Evolutionary conservation across 2,888 invertebrate genomes (phyloP).

Genomic region (Phymatocera aterrima): DNA sequence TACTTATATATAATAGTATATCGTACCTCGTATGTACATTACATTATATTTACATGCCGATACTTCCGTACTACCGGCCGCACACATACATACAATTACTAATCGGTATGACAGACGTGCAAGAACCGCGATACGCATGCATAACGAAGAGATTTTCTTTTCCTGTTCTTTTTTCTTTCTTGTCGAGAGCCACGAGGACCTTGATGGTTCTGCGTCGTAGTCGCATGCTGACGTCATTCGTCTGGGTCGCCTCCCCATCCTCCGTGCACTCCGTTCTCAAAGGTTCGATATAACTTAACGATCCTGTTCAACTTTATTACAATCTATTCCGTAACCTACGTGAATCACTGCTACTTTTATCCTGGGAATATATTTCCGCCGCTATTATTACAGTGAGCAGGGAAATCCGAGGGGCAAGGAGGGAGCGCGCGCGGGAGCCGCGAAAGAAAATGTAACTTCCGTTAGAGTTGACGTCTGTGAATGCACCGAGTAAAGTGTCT

Average conservation of each 20-base stretch:
- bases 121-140: not conserved
- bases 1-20: not conserved
- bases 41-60: slow-evolving; percentile 1
- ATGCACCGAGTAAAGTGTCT: not conserved
- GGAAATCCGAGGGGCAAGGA: not conserved
- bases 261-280: not conserved
- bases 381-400: not conserved
- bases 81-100: not conserved
- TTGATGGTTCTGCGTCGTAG: not conserved
- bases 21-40: not conserved
- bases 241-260: not conserved
- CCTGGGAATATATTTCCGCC: not conserved
- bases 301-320: slow-evolving; percentile 17
- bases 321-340: not conserved
- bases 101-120: not conserved
- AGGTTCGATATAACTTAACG: not conserved
- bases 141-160: not conserved
- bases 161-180: not conserved
- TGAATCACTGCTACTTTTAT: not conserved
- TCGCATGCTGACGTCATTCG: slow-evolving; percentile 26
- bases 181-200: not conserved
- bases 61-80: not conserved
- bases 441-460: not conserved
- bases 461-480: not conserved
- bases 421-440: too few relatives aligned